Base-by-base conservation (phyloP, 2,888 invertebrate species). In the Lycocerus yunnanus region DNA sequence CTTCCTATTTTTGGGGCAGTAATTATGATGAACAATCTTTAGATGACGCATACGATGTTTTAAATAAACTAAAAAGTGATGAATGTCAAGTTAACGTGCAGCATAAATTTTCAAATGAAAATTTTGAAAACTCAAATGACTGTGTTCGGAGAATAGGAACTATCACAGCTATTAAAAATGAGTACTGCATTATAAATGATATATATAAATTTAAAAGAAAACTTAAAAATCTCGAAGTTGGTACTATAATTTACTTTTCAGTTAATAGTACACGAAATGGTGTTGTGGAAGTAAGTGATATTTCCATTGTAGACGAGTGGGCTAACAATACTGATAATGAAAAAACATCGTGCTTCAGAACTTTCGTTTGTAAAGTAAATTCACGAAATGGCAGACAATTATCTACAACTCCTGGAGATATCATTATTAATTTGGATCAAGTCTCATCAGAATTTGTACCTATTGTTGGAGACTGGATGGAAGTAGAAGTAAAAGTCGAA, bases 381-480 rank as follows among this genome's bases (percentile, higher is more conserved):
- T 82, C 79, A 75, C 82, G 89, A 13, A 80, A 86, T 15, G 86
- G 86, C 15, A 82, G 89, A 78, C 78, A 83, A 15, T 79, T 88
- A 13, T 80, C 84, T 13, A 88, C 93, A 0, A 89, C 89, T 69
- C 89, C 91, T 11, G 88, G 87, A 80, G 88, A 90, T 72, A 82
- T 92, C n/a, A 88, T 85, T 71, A 87, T 94, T 68, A 89, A 90
- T 82, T 86, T 94, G 67, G 92, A 94, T 82, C 85, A 88, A 66
- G 89, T 93, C 0, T 86, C 88, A 78, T 89, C 91, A 2, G 90
- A 90, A 68, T 93, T 94, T 84, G 84, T 93, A 59, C 94, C 94
- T 1, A 85, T 91, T 15, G 87, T 89, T 77, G 94, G 94, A 2
- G 95, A 95, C 84, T 92, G 92, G 89, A 82, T 95, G 15, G 89